These are phyloP conservation scores for Acanthosepion esculentum DNA, from an alignment of 2,888 invertebrate genomes.

Conservation along the genomic window DNA sequence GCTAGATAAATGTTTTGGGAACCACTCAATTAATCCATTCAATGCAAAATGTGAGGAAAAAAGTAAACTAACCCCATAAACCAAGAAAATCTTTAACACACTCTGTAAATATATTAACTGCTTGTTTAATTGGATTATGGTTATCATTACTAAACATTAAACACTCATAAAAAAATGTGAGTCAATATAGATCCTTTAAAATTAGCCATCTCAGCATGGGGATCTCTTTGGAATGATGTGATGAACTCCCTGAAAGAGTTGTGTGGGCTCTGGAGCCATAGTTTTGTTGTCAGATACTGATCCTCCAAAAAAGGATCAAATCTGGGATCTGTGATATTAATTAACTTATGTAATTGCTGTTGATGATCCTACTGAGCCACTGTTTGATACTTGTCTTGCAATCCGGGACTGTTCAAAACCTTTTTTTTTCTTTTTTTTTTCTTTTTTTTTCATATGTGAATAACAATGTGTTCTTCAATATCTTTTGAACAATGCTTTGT, in stretches of 20 bases:
- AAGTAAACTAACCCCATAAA: not conserved
- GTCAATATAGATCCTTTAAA: not conserved
- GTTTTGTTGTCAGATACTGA: not conserved
- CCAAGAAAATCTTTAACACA: not conserved
- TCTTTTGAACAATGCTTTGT: not conserved
- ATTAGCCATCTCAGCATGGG: not conserved
- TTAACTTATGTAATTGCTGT: not conserved
- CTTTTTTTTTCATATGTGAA: not conserved
- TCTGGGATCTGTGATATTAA: not conserved
- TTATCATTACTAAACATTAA: no score
- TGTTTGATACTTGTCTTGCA: not conserved
- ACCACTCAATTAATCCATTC: not conserved
- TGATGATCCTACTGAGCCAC: conserved; percentile 18
- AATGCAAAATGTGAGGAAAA: not conserved
- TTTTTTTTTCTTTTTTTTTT: not conserved
- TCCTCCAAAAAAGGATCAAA: not conserved
- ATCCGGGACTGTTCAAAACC: not conserved
- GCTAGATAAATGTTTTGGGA: no score
- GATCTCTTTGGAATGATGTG: not conserved
- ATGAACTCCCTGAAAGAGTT: not conserved
- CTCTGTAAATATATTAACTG: not conserved
- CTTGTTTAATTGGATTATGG: not conserved
- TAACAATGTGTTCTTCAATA: not conserved
- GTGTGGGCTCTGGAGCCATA: not conserved
- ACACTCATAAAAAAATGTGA: not conserved